phyloP scores from a whole-genome alignment of 2,797 vertebrate species.

The Miichthys miiuy region DNA sequence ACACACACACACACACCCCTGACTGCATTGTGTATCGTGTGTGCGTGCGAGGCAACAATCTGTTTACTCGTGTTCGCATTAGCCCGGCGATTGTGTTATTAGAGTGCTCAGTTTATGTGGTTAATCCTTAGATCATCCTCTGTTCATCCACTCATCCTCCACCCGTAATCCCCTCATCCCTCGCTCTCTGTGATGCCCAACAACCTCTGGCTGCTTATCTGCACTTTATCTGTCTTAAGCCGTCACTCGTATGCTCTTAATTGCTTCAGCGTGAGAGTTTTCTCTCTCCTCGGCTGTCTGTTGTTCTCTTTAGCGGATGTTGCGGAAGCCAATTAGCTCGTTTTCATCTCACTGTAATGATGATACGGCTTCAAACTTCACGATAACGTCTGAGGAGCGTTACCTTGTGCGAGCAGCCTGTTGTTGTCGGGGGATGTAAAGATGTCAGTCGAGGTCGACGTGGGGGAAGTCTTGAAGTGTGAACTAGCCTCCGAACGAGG shows the following conservation, averaged over 20 bases:
- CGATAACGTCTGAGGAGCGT: conserved; percentile 30
- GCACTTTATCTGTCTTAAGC: conserved; percentile 63
- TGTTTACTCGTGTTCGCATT: conserved; percentile 75
- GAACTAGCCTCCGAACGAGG: conserved; percentile 59
- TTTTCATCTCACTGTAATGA: conserved; percentile 52
- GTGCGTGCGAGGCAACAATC: conserved; percentile 37
- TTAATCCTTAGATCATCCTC: conserved; percentile 86
- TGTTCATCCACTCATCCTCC: conserved; percentile 81
- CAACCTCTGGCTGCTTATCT: conserved; percentile 76
- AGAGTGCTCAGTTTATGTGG: conserved; percentile 81
- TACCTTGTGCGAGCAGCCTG: conserved; percentile 19
- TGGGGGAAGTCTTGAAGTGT: conserved; percentile 60
- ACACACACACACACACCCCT: background rate
- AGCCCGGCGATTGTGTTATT: conserved; percentile 79
- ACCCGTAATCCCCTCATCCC: conserved; percentile 82
- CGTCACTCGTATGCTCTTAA: conserved; percentile 39
- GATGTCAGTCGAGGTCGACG: conserved; percentile 43
- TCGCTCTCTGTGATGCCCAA: conserved; percentile 62
- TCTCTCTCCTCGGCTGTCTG: conserved; percentile 5
- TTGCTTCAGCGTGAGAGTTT: conserved; percentile 38
- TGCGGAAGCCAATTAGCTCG: conserved; percentile 62
- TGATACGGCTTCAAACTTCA: conserved; percentile 46
- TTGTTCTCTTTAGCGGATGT: conserved; percentile 38
- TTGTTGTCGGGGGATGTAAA: conserved; percentile 17
- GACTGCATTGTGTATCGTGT: background rate